Evolutionary conservation across 2,113 vertebrate species (phyloP).

Genomic region (Cepphus grylle): DNA sequence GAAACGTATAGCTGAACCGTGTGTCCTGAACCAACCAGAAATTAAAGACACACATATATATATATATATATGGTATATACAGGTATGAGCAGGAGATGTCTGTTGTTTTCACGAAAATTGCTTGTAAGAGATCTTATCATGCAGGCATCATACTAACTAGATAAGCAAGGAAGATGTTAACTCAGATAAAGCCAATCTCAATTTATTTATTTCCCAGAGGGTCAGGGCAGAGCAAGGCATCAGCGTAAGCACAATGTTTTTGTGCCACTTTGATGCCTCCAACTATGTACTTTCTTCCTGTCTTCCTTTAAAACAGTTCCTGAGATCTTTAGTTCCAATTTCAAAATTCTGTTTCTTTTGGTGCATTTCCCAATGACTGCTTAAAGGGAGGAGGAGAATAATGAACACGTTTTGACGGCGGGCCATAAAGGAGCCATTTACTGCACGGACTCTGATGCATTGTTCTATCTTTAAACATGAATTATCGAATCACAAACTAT

Average conservation of each 20-base stretch:
- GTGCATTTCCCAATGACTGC: not conserved
- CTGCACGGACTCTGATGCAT: not conserved
- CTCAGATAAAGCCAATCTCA: not conserved
- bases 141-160: not conserved
- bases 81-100: not conserved
- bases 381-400: not conserved
- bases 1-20: fast-evolving
- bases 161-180: not conserved
- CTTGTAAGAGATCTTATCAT: not conserved
- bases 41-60: no score
- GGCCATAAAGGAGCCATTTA: not conserved
- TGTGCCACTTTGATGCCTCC: not conserved
- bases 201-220: not conserved
- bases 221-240: not conserved
- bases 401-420: not conserved
- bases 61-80: no score
- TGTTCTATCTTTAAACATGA: not conserved
- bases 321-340: not conserved
- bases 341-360: not conserved
- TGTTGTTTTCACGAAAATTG: not conserved
- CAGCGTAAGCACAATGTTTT: fast-evolving
- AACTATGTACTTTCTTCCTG: fast-evolving
- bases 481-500: not conserved
- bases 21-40: not conserved
- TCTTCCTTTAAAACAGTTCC: not conserved